Evolutionary conservation across 2,888 invertebrate genomes (phyloP).

Genomic region (Autographa gamma): DNA sequence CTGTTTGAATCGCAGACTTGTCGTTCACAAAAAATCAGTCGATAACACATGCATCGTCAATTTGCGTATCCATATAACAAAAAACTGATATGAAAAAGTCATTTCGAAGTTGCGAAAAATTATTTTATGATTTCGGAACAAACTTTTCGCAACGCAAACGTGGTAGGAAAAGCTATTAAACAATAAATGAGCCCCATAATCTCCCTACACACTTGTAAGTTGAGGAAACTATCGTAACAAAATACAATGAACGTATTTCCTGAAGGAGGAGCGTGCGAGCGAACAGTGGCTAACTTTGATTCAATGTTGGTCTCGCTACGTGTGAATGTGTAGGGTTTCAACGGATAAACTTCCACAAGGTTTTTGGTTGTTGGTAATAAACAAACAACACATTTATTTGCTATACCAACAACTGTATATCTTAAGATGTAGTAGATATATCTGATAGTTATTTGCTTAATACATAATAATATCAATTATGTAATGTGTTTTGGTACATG

Average conservation of each 20-base stretch:
- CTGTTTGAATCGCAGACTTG: conserved; percentile 65
- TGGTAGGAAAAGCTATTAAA: conserved; percentile 45
- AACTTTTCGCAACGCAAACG: conserved; percentile 37
- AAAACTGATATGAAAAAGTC: conserved; percentile 57
- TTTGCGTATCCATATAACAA: conserved; percentile 23
- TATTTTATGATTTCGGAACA: conserved; percentile 48
- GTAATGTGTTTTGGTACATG: neutral
- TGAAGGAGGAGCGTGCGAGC: conserved; percentile 27
- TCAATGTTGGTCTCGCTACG: conserved; percentile 43
- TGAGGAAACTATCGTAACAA: conserved; percentile 49
- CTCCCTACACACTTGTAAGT: conserved; percentile 52
- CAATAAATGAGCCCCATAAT: conserved; percentile 54
- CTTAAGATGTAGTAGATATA: neutral
- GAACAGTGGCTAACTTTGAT: conserved; percentile 49
- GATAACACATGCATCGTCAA: conserved; percentile 65
- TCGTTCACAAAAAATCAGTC: conserved; percentile 65
- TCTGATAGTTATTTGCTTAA: neutral
- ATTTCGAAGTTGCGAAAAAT: conserved; percentile 52
- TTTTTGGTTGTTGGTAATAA: conserved; percentile 17
- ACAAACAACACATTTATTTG: conserved; percentile 17
- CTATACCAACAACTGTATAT: neutral
- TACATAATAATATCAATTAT: no score
- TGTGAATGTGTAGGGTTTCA: conserved; percentile 26
- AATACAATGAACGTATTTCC: conserved; percentile 54
- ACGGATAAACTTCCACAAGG: conserved; percentile 23